Conservation (phyloP, 2,797 vertebrate species). For the Steatocranus sp. region DNA sequence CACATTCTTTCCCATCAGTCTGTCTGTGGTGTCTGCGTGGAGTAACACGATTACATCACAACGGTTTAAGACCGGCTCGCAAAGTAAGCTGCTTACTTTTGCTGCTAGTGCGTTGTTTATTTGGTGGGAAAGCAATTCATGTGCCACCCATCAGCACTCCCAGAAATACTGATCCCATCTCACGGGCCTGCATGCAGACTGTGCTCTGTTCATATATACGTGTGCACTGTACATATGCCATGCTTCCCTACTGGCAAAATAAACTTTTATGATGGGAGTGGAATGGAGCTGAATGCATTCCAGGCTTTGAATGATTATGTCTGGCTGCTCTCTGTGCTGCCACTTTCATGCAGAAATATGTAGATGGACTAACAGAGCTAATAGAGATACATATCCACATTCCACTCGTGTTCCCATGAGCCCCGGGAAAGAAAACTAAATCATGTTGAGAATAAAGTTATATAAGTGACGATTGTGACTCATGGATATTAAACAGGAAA, state of each 20-base stretch:
- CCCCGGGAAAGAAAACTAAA: background rate
- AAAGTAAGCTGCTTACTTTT: slow-evolving; percentile 67
- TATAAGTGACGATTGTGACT: background rate
- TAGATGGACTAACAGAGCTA: slow-evolving; percentile 9
- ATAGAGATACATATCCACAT: slow-evolving; percentile 38
- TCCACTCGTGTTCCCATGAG: slow-evolving; percentile 34
- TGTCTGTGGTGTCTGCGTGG: background rate
- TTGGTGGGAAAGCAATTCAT: slow-evolving; percentile 36
- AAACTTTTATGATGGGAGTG: slow-evolving; percentile 1
- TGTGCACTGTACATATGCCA: background rate
- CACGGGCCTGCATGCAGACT: background rate
- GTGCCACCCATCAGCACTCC: background rate
- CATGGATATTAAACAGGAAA: background rate
- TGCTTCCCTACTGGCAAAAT: background rate
- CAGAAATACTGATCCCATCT: slow-evolving; percentile 9
- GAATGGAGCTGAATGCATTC: slow-evolving; percentile 29
- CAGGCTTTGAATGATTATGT: slow-evolving; percentile 30
- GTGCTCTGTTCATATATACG: background rate
- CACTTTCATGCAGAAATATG: slow-evolving; percentile 19
- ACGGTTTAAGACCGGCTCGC: slow-evolving; percentile 24
- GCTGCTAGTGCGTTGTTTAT: slow-evolving; percentile 12
- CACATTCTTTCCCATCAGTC: slow-evolving; percentile 6
- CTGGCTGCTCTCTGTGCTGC: slow-evolving; percentile 5
- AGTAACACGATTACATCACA: slow-evolving; percentile 56
- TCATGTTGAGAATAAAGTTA: slow-evolving; percentile 22